Percentiles rank a stretch among this genome's conserved stretches.
Conservation (phyloP, 2,797 vertebrate genomes). For the Remorina albescens region DNA sequence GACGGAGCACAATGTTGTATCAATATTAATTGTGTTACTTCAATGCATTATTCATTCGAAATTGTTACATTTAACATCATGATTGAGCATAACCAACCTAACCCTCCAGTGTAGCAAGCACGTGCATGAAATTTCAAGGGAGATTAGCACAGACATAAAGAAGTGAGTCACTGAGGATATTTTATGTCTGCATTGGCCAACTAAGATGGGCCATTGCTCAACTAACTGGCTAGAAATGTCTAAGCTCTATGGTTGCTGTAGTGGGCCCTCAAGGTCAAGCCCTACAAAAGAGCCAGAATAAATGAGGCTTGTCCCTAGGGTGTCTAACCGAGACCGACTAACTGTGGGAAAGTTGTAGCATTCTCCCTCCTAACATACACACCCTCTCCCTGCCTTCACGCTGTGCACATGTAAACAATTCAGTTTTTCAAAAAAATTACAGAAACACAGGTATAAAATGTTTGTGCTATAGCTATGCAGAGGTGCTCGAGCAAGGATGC, state of each 20-base stretch:
- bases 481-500: background rate
- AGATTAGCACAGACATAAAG: slow-evolving; percentile 18
- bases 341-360: slow-evolving; percentile 63
- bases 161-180: slow-evolving; percentile 28
- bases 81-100: slow-evolving; percentile 14
- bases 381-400: slow-evolving; percentile 24
- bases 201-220: slow-evolving; percentile 43
- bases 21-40: slow-evolving; percentile 49
- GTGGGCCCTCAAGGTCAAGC: slow-evolving; percentile 73
- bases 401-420: slow-evolving; percentile 35
- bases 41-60: slow-evolving; percentile 45
- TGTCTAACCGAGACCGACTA: slow-evolving; percentile 43
- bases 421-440: slow-evolving; percentile 16
- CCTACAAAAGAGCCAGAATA: slow-evolving; percentile 62
- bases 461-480: background rate
- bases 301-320: slow-evolving; percentile 72
- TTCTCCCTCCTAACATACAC: slow-evolving; percentile 29
- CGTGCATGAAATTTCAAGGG: slow-evolving; percentile 2
- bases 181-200: slow-evolving; percentile 29
- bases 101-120: slow-evolving; percentile 5
- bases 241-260: slow-evolving; percentile 39
- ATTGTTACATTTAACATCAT: slow-evolving; percentile 20
- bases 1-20: slow-evolving; percentile 36
- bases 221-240: slow-evolving; percentile 65
- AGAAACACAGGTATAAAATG: background rate